Base-by-base conservation (phyloP, 2,113 vertebrate genomes). In the Xyrauchen texanus region DNA sequence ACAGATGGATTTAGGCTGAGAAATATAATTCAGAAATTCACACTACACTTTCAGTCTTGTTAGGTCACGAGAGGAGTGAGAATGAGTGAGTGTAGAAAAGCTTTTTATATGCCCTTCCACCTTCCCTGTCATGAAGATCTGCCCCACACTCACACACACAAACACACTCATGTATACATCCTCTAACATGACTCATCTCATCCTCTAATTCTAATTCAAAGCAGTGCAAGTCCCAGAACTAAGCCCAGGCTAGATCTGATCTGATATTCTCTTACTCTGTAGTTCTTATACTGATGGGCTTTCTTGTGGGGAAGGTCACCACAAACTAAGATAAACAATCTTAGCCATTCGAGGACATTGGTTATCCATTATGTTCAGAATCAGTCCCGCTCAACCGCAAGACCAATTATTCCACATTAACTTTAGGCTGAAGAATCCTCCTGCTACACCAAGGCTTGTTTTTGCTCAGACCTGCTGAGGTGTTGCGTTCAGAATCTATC, bases 391-490 rank as follows among this genome's bases (percentile, higher is more conserved):
- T 60, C 70, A 47, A 15, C 44, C 60, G 55, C 21, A 51, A 63
- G 58, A 63, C 71, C 58, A 63, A 62, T 74, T 51, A 62, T 62
- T 74, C 71, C 62, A 74, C n/a, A 49, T 44, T 74, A 74, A 51
- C 45, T 62, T 62, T 16, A 44, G 34, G 13, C 34, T 71, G 68
- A 9, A 13, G 52, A 62, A 58, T 51, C 71, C 16, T 12, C 11
- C 12, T 51, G 45, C 45, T 16, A 62, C 15, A 63, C 57, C 58
- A 74, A n/a, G n/a, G n/a, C n/a, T n/a, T n/a, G n/a, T n/a, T n/a
- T n/a, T n/a, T n/a, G n/a, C n/a, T n/a, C n/a, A 47, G 57, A 58
- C 52, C 68, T 57, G 21, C 68, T 15, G 53, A 10, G 53, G 8
- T 57, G 42, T 46, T 12, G 15, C 21, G 45, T 73, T 73, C 57